Conservation (phyloP, 2,797 vertebrate genomes). For the Peromyscus melanophrys region DNA sequence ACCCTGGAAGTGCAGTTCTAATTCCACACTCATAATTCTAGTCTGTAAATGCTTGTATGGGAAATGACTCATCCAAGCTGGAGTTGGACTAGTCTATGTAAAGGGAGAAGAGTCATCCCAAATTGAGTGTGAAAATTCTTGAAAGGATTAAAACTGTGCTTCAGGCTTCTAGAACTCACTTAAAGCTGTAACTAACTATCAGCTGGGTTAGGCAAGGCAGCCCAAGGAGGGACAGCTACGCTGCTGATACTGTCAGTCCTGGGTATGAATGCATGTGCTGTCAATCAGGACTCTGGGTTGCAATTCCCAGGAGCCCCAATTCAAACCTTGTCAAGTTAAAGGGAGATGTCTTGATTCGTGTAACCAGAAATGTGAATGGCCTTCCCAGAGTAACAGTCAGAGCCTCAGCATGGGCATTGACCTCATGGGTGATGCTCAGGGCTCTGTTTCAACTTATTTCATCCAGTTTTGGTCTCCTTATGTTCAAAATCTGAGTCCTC, state of each 20-base stretch:
- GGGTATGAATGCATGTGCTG: not conserved
- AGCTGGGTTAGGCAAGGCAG: not conserved
- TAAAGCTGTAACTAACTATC: not conserved
- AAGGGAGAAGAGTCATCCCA: constrained; percentile 30
- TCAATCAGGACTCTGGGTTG: not conserved
- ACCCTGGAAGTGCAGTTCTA: not conserved
- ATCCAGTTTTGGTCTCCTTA: not conserved
- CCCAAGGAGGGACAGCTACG: not conserved
- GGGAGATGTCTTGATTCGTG: not conserved
- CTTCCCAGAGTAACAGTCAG: not conserved
- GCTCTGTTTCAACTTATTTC: not conserved
- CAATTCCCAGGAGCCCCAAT: not conserved
- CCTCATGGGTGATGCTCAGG: not conserved
- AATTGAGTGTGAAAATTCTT: not conserved
- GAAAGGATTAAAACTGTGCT: not conserved
- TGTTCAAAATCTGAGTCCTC: not conserved
- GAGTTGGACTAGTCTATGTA: not conserved
- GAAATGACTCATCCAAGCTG: not conserved
- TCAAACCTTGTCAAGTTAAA: not conserved
- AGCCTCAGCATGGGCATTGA: not conserved
- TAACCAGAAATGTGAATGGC: not conserved
- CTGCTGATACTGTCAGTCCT: not conserved
- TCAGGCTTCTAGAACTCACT: not conserved
- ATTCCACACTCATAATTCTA: not conserved
- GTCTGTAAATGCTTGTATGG: constrained; percentile 19